Conservation (phyloP, 1,140 invertebrate genomes). For the Aphelenchoides fujianensis region DNA sequence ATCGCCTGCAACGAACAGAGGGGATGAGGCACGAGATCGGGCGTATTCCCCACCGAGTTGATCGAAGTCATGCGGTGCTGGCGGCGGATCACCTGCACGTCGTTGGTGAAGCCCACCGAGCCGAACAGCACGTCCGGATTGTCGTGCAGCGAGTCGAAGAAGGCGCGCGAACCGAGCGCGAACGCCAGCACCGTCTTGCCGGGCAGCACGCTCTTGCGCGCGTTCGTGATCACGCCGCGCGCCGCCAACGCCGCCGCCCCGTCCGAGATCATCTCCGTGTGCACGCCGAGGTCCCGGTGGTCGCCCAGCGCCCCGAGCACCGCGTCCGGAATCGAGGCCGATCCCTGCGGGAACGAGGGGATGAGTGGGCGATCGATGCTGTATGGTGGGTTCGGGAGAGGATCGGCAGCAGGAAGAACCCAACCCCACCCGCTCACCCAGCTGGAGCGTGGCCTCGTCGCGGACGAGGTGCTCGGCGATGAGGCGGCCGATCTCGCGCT, state of each 20-base stretch:
- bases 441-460: conserved; percentile 85
- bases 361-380: too few relatives aligned
- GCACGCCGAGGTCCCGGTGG: conserved; percentile 86
- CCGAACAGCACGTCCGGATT: conserved; percentile 67
- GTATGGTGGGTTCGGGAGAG: too few relatives aligned
- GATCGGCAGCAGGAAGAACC: too few relatives aligned
- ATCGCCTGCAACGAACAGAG: too few relatives aligned
- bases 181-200: conserved; percentile 82
- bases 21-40: conserved; percentile 70
- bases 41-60: too few relatives aligned
- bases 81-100: conserved; percentile 73
- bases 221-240: conserved; percentile 33
- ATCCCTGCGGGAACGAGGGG: conserved; percentile 69
- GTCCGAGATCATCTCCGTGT: conserved; percentile 76
- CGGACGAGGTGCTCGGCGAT: conserved; percentile 84
- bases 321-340: conserved; percentile 80
- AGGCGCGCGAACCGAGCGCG: conserved; percentile 76
- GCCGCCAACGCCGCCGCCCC: conserved; percentile 71
- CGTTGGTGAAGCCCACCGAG: conserved; percentile 80
- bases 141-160: conserved; percentile 87
- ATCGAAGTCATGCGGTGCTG: conserved; percentile 88
- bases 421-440: conserved; percentile 69
- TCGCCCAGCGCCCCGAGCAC: conserved; percentile 74
- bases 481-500: conserved; percentile 78
- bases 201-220: conserved; percentile 74